Base-by-base conservation (phyloP, 2,888 invertebrate species). In the Helleia helle region DNA sequence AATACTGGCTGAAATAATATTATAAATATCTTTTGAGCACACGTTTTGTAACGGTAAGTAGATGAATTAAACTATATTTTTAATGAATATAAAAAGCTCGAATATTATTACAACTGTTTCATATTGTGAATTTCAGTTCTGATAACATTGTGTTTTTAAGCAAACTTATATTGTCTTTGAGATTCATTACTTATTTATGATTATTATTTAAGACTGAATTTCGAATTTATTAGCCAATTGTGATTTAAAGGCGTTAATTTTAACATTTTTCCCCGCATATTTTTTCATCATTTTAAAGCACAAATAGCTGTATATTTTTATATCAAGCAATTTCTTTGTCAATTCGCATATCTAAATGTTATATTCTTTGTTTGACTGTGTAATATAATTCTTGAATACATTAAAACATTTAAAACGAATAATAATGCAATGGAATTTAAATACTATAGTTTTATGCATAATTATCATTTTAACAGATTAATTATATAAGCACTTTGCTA, bases 181-280 rank as follows among this genome's bases (percentile, higher is more conserved):
- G 12, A 12, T 22, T 13, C 8, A 22, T 18, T 11, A 18, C 8
- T 34, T 49, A 52, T 44, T 51, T 50, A 52, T 54, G 51, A 56
- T 56, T 56, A 34, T 34, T 34, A 18, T 49, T 73, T 75, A 75
- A 79, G 76, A 77, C 77, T 77, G 77, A 77, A 66, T 58, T 64
- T 64, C 63, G 59, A 54, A 43, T 41, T 39, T 39, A 34, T 11
- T 22, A 34, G 22, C 22, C 9, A 34, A 22, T 12, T 11, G 17
- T 34, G 12, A 18, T 34, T 34, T 12, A 29, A 29, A 18, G 7
- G 11, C 7, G 12, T 15, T 34, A 22, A 17, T 31, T 18, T 34
- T 12, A 34, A 12, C 12, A 15, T 34, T 34, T 18, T 17, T 11
- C 17, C 31, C 11, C 22, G 12, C 18, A 22, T 34, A 18, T 22